Conservation (phyloP, 35 echinoderm and acorn worm species). For the Ptychodera flava region DNA sequence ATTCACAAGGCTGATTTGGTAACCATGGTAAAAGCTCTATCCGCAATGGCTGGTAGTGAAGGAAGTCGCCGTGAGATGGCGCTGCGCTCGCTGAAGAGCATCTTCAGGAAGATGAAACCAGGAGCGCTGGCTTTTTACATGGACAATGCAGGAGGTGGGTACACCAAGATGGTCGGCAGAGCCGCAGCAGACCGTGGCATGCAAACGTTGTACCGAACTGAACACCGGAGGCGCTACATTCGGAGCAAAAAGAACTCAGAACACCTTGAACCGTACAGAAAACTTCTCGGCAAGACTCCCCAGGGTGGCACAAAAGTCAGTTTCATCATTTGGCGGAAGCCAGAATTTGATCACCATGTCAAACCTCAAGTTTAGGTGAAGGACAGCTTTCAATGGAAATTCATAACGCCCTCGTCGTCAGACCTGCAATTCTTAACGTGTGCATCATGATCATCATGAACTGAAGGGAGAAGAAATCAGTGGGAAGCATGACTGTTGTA, state of each 20-base stretch:
- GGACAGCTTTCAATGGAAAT: too few relatives aligned
- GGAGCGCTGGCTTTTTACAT: not conserved
- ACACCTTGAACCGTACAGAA: not conserved
- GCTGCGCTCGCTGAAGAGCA: not conserved
- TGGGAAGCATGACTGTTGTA: too few relatives aligned
- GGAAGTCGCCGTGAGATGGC: not conserved
- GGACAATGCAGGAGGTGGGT: not conserved
- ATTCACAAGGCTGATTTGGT: not conserved
- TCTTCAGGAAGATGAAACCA: not conserved
- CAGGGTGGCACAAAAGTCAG: not conserved
- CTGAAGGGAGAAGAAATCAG: too few relatives aligned
- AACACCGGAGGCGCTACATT: not conserved
- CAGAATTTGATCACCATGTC: too few relatives aligned
- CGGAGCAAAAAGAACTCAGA: not conserved
- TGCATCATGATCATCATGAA: too few relatives aligned
- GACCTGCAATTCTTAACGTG: too few relatives aligned
- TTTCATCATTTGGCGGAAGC: not conserved
- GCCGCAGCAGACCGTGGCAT: not conserved
- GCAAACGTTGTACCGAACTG: not conserved
- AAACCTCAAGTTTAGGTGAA: too few relatives aligned
- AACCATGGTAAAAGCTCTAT: not conserved
- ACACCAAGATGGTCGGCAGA: not conserved
- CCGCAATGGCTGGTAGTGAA: not conserved
- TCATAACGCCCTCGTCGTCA: too few relatives aligned
- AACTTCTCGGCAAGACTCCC: not conserved